Evolutionary conservation across 1,140 invertebrate genomes (phyloP), one percentile per base, ranked within the genome.

Genomic region (Helicoverpa zea): DNA sequence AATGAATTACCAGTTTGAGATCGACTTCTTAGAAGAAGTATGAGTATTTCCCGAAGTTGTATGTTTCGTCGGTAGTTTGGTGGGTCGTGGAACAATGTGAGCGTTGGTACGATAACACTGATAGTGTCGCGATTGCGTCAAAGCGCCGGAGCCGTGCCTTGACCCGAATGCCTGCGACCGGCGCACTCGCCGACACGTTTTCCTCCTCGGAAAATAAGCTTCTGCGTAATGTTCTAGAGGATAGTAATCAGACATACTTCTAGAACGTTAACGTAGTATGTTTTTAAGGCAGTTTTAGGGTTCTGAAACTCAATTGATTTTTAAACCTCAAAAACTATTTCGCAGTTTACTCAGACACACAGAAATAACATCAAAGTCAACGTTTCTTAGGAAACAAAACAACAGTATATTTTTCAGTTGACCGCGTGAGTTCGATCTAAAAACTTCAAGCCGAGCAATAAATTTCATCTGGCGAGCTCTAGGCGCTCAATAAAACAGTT

Each of bases 121-220:
- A 81, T 81, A 81, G 74, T 49, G 68, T 30, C 66, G 64, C 14
- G 84, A 87, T 91, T 92, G 91, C 89, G 90, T 90, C 88, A 91
- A 88, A 58, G 79, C 70, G 73, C 49, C 77, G 84, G 73, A 77
- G 76, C 66, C 72, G 81, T 87, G 91, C 91, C 91, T 92, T 92
- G 91, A 92, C 91, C 91, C 84, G 86, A 88, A 89, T 91, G 87
- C 75, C 51, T 68, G 74, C 56, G 56, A 30, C 35, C 58, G 23
- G 58, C 64, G 9, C 47, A 64, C 61, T 35, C 23, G 59, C 75
- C 18, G 10, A 11, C n/a, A 68, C 12, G 51, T 59, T 79, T 79
- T 72, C 77, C 66, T 59, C 18, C 52, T 30, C 29, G 18, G 52
- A 79, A 72, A 59, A 49, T 68, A 49, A 49, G 16, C 63, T 49